Evolutionary conservation across 2,113 vertebrate genomes (phyloP).

Genomic region (Macrotis lagotis): DNA sequence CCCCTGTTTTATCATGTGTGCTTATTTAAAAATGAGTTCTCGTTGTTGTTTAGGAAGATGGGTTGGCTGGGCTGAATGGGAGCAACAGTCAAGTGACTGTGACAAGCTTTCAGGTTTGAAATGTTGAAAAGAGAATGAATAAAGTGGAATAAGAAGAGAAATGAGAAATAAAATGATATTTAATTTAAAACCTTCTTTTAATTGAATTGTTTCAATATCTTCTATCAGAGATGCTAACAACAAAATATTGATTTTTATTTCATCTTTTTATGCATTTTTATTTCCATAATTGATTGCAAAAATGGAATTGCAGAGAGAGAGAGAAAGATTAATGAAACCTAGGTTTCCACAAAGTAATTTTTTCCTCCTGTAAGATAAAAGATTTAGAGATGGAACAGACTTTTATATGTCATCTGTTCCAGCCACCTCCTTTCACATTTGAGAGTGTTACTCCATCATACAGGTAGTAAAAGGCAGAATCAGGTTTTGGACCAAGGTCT

Average conservation of each 20-base stretch:
- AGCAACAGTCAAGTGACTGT: constrained; percentile 11
- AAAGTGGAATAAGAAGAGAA: constrained; percentile 36
- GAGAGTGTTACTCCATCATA: background rate
- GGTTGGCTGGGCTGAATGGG: constrained; percentile 48
- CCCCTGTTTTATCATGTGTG: constrained; percentile 62
- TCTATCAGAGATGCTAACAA: background rate
- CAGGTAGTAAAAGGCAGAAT: background rate
- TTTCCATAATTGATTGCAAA: constrained; percentile 18
- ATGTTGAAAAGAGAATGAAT: constrained; percentile 30
- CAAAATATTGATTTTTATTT: background rate
- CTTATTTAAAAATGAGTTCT: constrained; percentile 47
- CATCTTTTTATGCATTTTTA: constrained; percentile 21
- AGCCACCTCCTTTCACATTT: background rate
- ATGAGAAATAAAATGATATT: background rate
- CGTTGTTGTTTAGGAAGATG: constrained; percentile 48
- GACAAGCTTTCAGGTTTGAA: constrained; percentile 44
- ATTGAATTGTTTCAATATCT: constrained; percentile 29
- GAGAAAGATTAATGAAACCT: background rate
- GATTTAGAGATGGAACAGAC: background rate
- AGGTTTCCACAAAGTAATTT: background rate
- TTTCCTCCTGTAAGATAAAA: background rate
- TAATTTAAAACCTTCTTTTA: constrained; percentile 34
- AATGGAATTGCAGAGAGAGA: background rate
- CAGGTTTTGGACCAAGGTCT: background rate
- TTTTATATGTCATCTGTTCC: background rate